Base-by-base conservation (phyloP, 2,797 vertebrate species). In the Jordanella pulchra region DNA sequence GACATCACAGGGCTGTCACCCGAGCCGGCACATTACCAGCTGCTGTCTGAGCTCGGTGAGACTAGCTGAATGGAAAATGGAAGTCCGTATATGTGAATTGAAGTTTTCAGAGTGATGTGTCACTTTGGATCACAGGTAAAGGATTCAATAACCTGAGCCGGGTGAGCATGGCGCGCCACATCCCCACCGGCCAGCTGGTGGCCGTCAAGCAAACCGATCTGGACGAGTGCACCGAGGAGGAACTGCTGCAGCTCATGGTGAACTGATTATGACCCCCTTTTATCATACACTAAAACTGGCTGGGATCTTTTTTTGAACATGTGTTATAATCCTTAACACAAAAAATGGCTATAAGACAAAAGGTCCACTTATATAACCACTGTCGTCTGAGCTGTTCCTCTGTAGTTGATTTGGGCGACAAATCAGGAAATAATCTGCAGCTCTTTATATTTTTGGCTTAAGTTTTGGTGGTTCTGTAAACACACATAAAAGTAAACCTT, bases 1-100 rank as follows among this genome's bases (percentile, higher is more conserved):
- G 95, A 96, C 86, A 76, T 93, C 87, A 89, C 95, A 51, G 90
- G 94, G 64, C 91, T 95, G 79, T 96, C 96, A 4, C 89, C 94
- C 5, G 93, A 95, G 71, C 92, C 95, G 2, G 90, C 95, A 87
- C 96, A 97, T 87, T 99, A 99, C 94, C 96, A 97, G 89, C 95
- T 99, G n/a, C 95, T 98, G 85, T 93, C 94, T 42, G 95, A 97
- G 92, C 95, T 99, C 90, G 97, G 98, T 99, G 94, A 95, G 92
- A 39, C 23, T n/a, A 63, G 11, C 32, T 10, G 0, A 15, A 18
- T 17, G 2, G 7, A 54, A 3, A 3, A 25, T 30, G 0, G 2
- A 17, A n/a, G 35, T 44, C 9, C 15, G 3, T 0, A 44, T 27
- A 7, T 42, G 54, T 56, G 51, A 0, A 13, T 3, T 14, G 18